Evolutionary conservation across 2,113 vertebrate species (phyloP).

Genomic region (Balaeniceps rex): DNA sequence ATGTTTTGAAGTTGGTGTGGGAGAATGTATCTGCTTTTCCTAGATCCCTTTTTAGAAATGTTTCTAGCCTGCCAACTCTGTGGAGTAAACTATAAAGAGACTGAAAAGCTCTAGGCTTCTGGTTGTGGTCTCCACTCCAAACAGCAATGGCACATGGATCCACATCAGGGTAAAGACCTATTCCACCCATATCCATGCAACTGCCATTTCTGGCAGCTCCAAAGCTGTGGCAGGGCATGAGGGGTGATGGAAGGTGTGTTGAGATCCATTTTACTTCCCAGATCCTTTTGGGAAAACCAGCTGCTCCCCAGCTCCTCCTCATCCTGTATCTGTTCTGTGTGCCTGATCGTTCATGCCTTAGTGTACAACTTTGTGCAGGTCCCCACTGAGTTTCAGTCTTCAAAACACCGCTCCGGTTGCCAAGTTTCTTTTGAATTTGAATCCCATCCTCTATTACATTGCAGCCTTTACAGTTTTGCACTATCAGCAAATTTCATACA

Average conservation of each 20-base stretch:
- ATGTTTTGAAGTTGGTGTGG: background rate
- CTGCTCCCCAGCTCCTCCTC: background rate
- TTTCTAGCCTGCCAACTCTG: background rate
- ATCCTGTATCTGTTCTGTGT: no score
- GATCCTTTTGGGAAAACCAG: background rate
- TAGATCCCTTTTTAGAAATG: background rate
- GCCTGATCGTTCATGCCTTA: background rate
- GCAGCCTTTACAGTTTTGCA: background rate
- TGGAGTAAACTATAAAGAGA: background rate
- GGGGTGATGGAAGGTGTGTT: background rate
- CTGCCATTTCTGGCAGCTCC: background rate
- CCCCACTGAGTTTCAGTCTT: background rate
- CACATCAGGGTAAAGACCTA: background rate
- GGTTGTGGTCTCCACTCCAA: background rate
- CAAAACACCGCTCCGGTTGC: background rate
- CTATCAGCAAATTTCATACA: background rate
- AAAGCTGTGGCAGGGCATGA: background rate
- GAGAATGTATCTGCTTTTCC: background rate
- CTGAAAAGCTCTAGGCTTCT: background rate
- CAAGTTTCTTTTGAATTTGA: background rate
- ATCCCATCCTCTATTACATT: background rate
- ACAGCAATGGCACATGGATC: background rate
- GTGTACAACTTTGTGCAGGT: rapidly evolving
- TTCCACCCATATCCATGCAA: background rate
- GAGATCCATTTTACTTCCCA: background rate